Base-by-base conservation (phyloP, 2,797 vertebrate species). In the Passerculus sandwichensis region DNA sequence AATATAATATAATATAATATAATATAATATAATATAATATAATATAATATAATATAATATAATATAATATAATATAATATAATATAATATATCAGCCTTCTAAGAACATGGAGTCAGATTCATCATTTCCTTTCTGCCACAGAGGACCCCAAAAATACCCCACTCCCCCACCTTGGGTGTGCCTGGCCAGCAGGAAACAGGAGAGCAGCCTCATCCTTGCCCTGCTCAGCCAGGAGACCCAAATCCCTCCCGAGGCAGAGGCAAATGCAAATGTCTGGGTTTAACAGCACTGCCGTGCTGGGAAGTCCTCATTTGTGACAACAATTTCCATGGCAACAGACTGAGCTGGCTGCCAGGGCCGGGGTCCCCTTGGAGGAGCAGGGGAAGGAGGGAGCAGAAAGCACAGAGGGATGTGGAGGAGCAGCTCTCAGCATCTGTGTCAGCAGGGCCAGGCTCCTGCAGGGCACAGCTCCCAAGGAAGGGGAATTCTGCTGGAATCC, bases 271-370 rank as follows among this genome's bases (percentile, higher is more conserved):
- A 91, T 89, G 75, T n/a, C 91, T 92, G 89, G 69, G 12, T 95
- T 95, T 95, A 92, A 91, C 71, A 48, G 75, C 87, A 67, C 79
- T 1, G 78, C 91, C 79, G 83, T 87, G 62, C 87, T 87, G 82
- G 66, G 82, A 96, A 97, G 77, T 80, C 94, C 93, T 93, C 92
- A 85, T 92, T 95, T 93, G 96, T 94, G 94, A 94, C 88, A 92
- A 93, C 82, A 77, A 96, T 95, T 96, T 90, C 96, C 96, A 96
- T 95, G 84, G 96, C 96, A 97, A 97, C 96, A 93, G 93, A 81
- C 79, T 3, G 88, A 89, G 90, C 87, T 79, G 3, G 3, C 84
- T 86, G 38, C 57, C 66, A 94, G 91, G 93, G 79, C 87, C 60
- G 47, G 60, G 80, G 91, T 94, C 80, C 90, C 91, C 72, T 73